Evolutionary conservation across 2,888 invertebrate species (phyloP), one percentile per base, ranked within the genome.

Genomic region (Troglohyphantes excavatus): DNA sequence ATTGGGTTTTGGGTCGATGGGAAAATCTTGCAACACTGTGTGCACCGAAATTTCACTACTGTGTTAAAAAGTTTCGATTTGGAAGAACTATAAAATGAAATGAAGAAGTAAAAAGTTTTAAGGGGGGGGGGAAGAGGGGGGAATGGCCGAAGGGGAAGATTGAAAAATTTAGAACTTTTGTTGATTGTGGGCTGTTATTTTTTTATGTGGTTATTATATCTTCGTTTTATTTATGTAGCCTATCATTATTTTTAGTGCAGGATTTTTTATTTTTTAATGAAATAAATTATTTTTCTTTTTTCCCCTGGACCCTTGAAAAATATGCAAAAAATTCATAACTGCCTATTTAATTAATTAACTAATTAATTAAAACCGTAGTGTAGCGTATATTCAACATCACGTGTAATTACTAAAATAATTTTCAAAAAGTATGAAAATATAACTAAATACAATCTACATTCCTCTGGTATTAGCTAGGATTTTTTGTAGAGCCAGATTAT

Each of bases 41-140:
- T 61, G 63, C 27, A 61, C 53, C 63, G 83, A 73, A 83, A 83
- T 83, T 83, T 83, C 73, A 73, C 73, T 72, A 73, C 73, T 46
- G 83, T 46, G 83, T 72, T 83, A 83, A 83, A 83, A 83, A 83
- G 83, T 83, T 83, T 83, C 83, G 83, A 83, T 83, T 83, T 7
- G n/a, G 61, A 73, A 73, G 83, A 65, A 73, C 61, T 63, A 73
- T 73, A 73, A 83, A 73, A 83, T 29, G 73, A 73, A 83, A 83
- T 73, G 63, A 78, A 78, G 39, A 39, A 78, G 63, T 26, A 23
- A 78, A 78, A 65, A 76, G 26, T 59, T 53, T 13, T 17, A 53
- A 68, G 7, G 29, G 23, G 19, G 17, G 39, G 39, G 21, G 46
- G 11, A 5, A n/a, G n/a, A 9, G 27, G 27, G 17, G n/a, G 23